Evolutionary conservation across 2,113 vertebrate species (phyloP).

Genomic region (Bungarus multicinctus): DNA sequence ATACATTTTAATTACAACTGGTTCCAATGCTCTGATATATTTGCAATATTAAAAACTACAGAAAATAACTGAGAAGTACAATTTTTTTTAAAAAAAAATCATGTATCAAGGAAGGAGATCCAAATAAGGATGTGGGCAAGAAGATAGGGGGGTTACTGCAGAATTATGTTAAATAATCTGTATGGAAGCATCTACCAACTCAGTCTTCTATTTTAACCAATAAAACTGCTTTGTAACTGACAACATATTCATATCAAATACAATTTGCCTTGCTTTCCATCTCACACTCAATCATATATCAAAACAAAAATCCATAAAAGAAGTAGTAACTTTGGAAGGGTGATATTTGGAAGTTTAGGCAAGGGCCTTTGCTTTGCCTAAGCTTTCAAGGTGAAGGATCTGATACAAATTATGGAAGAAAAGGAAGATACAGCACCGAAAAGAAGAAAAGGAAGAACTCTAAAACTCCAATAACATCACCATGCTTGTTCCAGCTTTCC

Average conservation of each 20-base stretch:
- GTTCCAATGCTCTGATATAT: background rate
- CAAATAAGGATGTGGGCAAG: background rate
- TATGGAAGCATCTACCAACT: too few relatives aligned
- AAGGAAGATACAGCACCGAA: background rate
- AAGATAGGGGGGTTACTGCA: too few relatives aligned
- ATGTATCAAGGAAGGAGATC: background rate
- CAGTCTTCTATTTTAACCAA: background rate
- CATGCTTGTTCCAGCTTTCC: background rate
- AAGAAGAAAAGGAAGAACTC: background rate
- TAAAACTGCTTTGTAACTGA: background rate
- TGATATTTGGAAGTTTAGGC: background rate
- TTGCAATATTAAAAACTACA: background rate
- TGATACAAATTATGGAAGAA: background rate
- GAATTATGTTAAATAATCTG: background rate
- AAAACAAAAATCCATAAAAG: background rate
- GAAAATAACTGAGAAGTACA: background rate
- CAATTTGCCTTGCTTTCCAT: background rate
- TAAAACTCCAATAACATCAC: background rate
- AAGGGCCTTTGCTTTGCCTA: background rate
- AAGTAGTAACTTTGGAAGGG: background rate
- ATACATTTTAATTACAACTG: background rate
- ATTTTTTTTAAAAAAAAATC: background rate
- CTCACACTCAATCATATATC: background rate
- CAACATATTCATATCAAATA: background rate
- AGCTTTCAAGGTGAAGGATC: background rate